Base-by-base conservation (phyloP, 2,797 vertebrate genomes). In the Dermochelys coriacea region DNA sequence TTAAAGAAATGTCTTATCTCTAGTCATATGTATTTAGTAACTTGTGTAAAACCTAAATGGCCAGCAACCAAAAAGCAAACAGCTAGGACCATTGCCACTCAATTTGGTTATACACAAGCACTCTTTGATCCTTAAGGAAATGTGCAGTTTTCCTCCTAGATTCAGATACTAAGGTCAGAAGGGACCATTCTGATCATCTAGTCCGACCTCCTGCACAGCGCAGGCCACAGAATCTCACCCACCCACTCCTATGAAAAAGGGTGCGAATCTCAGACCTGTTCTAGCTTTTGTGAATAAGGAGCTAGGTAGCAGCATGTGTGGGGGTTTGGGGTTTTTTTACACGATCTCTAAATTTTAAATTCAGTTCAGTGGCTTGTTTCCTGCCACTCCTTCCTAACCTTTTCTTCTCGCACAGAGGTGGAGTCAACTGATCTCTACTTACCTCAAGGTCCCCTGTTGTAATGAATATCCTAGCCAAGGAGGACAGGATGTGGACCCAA, bases 201-300 rank as follows among this genome's bases (percentile, higher is more conserved):
- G n/a, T n/a, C n/a, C n/a, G n/a, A n/a, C n/a, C n/a, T n/a, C n/a
- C n/a, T n/a, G n/a, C n/a, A n/a, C n/a, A n/a, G n/a, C n/a, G n/a
- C n/a, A n/a, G n/a, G n/a, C n/a, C n/a, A n/a, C n/a, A n/a, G n/a
- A n/a, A n/a, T n/a, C n/a, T n/a, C n/a, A n/a, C n/a, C n/a, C n/a
- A n/a, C n/a, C n/a, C n/a, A n/a, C n/a, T n/a, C n/a, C n/a, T n/a
- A n/a, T n/a, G n/a, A n/a, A n/a, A n/a, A 91, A 95, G 27, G 77
- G 74, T 88, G 84, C 25, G 90, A 88, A 41, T 55, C 16, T 47
- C 34, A 71, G 75, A 55, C 5, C 18, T 89, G 71, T 89, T 85
- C 81, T 41, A 84, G 41, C 16, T 59, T 90, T 86, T 94, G 55
- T 57, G 61, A 97, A 97, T 95, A 96, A 96, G 31, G 54, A 94